Evolutionary conservation across 1,140 invertebrate genomes (phyloP).

Genomic region (Heterodera schachtii): DNA sequence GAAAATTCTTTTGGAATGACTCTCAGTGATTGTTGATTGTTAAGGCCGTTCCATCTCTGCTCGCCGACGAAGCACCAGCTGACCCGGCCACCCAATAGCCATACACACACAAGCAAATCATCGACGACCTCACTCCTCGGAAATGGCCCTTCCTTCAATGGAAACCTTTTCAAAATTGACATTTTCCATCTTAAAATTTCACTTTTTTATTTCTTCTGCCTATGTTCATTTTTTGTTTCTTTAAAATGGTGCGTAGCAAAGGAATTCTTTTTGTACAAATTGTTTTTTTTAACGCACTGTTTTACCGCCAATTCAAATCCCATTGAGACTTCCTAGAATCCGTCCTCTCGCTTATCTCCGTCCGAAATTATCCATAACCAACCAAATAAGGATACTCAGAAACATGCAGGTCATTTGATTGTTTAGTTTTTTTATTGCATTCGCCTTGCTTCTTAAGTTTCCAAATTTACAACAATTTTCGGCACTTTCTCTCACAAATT

Average conservation of each 20-base stretch:
- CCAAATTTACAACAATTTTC: neutral
- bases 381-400: conserved; percentile 5
- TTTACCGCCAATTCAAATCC: neutral
- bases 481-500: no score
- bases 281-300: neutral
- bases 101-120: no score
- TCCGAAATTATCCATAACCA: neutral
- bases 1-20: no score
- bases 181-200: no score
- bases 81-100: conserved; percentile 28
- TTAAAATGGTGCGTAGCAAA: no score
- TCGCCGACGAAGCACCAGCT: conserved; percentile 22
- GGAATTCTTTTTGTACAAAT: neutral
- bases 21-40: neutral
- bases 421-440: neutral
- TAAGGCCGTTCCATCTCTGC: conserved; percentile 7
- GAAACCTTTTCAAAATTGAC: no score
- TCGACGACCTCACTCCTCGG: neutral
- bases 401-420: conserved; percentile 10
- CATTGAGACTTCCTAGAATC: neutral
- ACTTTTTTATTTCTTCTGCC: no score
- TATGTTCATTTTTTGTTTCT: no score
- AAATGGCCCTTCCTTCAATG: no score
- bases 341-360: neutral
- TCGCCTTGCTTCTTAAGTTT: neutral